Base-by-base conservation (phyloP, 2,888 invertebrate species). In the Cantharis lateralis region DNA sequence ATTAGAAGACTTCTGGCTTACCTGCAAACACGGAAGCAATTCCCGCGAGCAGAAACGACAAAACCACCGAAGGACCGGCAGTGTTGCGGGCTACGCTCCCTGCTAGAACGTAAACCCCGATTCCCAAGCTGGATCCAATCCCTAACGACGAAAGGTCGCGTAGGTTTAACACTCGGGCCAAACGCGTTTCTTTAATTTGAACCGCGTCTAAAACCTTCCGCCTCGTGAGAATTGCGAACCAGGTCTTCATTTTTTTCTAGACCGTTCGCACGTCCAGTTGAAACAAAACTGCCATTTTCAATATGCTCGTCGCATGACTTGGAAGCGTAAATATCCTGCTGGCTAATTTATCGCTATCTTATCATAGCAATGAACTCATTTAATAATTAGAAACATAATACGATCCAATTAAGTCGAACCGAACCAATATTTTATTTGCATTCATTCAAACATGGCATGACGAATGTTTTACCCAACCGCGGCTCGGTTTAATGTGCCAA, bases 81-180 rank as follows among this genome's bases (percentile, higher is more conserved):
- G 91, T 91, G 75, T 91, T 91, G 87, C 93, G 93, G 2, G 96
- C 94, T 1, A 96, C 96, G 75, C 94, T 92, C 0, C 96, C 96
- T 18, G 95, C 96, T 71, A 98, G 87, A 61, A 97, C 96, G 86
- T 97, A 98, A 63, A 97, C 95, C 0, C 97, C 97, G 10, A 97
- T 95, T 0, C 97, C 97, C 15, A 98, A 91, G 0, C 95, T 95
- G 78, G 94, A 93, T 32, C 95, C 95, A 16, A 95, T 93, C 0
- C 93, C 97, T 63, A 97, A 88, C 0, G 95, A 93, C 0, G 96
- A 96, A 68, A 97, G 90, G 88, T 97, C 97, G 26, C 96, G 89
- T 0, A 95, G 94, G 0, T 93, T 93, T 4, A 97, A 89, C 74
- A 95, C 94, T 78, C 96, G 89, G 11, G 93, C 92, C 15, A 94